These are phyloP conservation scores for Andrena praecox DNA, from an alignment of 2,888 invertebrate genomes.

Conservation along the genomic window DNA sequence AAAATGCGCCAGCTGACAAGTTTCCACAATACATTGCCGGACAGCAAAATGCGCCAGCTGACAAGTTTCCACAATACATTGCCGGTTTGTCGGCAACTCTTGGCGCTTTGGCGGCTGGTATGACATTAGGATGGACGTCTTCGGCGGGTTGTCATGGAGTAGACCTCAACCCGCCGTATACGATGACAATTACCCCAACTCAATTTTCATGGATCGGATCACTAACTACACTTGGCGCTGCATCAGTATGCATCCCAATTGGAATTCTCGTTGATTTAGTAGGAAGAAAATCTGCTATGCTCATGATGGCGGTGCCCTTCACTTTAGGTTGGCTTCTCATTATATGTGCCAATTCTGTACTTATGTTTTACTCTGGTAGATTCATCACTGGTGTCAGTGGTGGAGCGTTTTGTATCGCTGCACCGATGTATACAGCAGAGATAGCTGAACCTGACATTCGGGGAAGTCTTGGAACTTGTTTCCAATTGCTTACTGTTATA, in stretches of 20 bases:
- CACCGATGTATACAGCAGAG: slow-evolving; percentile 94
- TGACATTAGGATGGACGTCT: slow-evolving; percentile 92
- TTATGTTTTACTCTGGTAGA: slow-evolving; percentile 89
- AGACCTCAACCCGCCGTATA: slow-evolving; percentile 84
- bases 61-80: too few relatives aligned
- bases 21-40: slow-evolving; percentile 88
- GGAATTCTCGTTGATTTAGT: slow-evolving; percentile 89
- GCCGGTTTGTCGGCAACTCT: slow-evolving; percentile 90
- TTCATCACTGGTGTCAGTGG: slow-evolving; percentile 91
- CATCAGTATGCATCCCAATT: slow-evolving; percentile 90
- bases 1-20: slow-evolving; percentile 83
- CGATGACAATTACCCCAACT: slow-evolving; percentile 85
- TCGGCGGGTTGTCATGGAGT: slow-evolving; percentile 87
- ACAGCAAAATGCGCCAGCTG: too few relatives aligned
- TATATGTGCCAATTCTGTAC: slow-evolving; percentile 88
- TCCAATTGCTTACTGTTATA: slow-evolving; percentile 93
- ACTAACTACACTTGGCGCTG: slow-evolving; percentile 90
- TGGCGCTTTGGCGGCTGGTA: slow-evolving; percentile 92
- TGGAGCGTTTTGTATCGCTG: slow-evolving; percentile 93
- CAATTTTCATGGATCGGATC: slow-evolving; percentile 91
- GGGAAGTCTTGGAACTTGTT: slow-evolving; percentile 94
- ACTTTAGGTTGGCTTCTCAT: slow-evolving; percentile 91
- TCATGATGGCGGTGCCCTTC: slow-evolving; percentile 89
- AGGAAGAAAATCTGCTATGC: slow-evolving; percentile 91
- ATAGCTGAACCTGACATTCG: slow-evolving; percentile 93